Evolutionary conservation across 1,140 invertebrate genomes (phyloP).

Genomic region (Matsumurasca onukii): DNA sequence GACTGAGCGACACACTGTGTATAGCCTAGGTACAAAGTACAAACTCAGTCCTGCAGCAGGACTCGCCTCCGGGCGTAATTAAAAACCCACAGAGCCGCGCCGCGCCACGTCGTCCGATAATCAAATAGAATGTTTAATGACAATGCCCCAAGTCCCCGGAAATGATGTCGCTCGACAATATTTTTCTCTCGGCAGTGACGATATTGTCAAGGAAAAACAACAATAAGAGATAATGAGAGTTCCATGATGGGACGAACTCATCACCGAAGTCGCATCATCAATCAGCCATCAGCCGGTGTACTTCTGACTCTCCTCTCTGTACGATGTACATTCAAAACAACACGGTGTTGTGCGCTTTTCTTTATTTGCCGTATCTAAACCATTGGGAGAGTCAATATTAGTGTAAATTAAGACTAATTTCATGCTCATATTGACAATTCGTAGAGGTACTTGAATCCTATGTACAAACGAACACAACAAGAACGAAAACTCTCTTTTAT

Average conservation of each 20-base stretch:
- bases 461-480: no score
- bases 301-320: no score
- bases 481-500: no score
- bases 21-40: neutral
- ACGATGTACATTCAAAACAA: no score
- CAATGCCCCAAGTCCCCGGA: constrained; percentile 13
- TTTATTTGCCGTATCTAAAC: no score
- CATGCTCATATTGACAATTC: no score
- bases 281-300: no score
- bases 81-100: neutral
- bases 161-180: constrained; percentile 10
- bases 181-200: neutral
- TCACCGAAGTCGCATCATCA: no score
- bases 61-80: neutral
- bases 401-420: no score
- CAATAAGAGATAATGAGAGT: neutral
- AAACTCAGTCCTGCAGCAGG: neutral
- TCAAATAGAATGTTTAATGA: constrained; percentile 20
- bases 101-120: neutral
- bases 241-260: neutral
- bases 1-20: neutral
- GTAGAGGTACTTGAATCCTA: no score
- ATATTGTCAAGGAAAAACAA: constrained; percentile 9
- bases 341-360: no score
- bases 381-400: no score